Percentiles rank a stretch among this genome's conserved stretches.
Conservation (phyloP, 1,140 invertebrate species). For the Trichomalopsis sarcophagae region DNA sequence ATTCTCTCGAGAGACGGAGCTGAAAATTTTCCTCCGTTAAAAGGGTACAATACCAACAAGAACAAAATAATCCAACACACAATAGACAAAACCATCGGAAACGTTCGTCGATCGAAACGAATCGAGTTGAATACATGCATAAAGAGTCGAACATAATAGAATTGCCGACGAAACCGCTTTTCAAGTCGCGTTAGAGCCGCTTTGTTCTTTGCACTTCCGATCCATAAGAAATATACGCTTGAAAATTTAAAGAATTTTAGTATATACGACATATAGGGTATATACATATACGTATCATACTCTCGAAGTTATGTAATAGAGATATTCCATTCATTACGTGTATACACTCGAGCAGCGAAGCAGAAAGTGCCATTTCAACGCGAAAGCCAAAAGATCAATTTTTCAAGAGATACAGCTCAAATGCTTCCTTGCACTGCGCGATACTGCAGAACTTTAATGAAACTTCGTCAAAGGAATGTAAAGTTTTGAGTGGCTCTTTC, state of each 20-base stretch:
- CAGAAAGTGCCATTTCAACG: constrained; percentile 19
- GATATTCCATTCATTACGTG: not conserved
- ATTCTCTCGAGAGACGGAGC: no score
- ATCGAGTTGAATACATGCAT: not conserved
- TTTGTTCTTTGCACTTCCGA: constrained; percentile 30
- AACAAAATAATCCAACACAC: not conserved
- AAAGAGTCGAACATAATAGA: constrained; percentile 13
- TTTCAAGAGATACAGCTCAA: not conserved
- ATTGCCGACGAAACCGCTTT: constrained; percentile 11
- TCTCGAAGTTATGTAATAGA: not conserved
- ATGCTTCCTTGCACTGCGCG: not conserved
- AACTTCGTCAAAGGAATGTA: not conserved
- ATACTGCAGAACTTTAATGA: not conserved
- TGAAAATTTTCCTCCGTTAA: not conserved
- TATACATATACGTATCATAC: not conserved
- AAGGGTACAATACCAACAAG: not conserved
- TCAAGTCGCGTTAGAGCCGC: constrained; percentile 1
- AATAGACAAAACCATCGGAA: not conserved
- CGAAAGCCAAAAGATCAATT: not conserved
- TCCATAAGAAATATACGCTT: constrained; percentile 3
- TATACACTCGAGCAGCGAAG: not conserved
- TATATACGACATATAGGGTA: not conserved
- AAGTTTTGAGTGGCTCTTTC: constrained; percentile 7
- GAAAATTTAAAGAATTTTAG: constrained; percentile 5
- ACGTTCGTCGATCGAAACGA: not conserved